These are phyloP conservation scores for Rhamnusium bicolor DNA, from an alignment of 2,888 invertebrate species.

Conservation along the genomic window DNA sequence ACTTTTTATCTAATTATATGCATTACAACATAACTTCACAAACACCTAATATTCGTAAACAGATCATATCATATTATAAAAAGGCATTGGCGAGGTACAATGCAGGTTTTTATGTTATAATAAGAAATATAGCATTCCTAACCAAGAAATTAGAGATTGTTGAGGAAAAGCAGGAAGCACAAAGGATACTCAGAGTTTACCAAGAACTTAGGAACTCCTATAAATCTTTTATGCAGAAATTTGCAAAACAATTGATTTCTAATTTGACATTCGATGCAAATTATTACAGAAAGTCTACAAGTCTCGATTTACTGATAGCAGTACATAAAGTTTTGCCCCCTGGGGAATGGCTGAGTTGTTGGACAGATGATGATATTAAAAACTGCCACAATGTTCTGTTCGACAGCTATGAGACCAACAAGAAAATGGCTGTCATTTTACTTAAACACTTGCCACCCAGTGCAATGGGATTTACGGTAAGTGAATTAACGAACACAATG, in stretches of 20 bases:
- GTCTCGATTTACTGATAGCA: constrained; percentile 61
- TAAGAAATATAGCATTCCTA: constrained; percentile 50
- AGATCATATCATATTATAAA: constrained; percentile 79
- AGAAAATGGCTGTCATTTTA: constrained; percentile 77
- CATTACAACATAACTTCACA: constrained; percentile 81
- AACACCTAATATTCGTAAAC: constrained; percentile 79
- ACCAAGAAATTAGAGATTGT: constrained; percentile 45
- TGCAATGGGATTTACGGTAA: constrained; percentile 65
- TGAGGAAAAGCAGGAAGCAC: constrained; percentile 47
- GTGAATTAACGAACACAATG: constrained; percentile 42
- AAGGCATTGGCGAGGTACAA: constrained; percentile 77
- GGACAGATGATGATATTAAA: constrained; percentile 58
- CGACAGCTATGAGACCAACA: constrained; percentile 87
- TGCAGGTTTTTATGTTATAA: constrained; percentile 68
- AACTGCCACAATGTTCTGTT: constrained; percentile 62
- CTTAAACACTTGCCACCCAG: constrained; percentile 69
- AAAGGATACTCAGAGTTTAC: constrained; percentile 43
- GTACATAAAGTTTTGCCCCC: constrained; percentile 48
- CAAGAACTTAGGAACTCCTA: constrained; percentile 49
- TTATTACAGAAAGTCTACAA: constrained; percentile 59
- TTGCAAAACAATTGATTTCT: constrained; percentile 52
- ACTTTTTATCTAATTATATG: constrained; percentile 77
- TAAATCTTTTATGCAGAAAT: constrained; percentile 47
- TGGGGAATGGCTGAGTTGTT: constrained; percentile 58
- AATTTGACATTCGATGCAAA: constrained; percentile 62